Evolutionary conservation across 2,797 vertebrate genomes (phyloP).

Genomic region (Agapornis canus): DNA sequence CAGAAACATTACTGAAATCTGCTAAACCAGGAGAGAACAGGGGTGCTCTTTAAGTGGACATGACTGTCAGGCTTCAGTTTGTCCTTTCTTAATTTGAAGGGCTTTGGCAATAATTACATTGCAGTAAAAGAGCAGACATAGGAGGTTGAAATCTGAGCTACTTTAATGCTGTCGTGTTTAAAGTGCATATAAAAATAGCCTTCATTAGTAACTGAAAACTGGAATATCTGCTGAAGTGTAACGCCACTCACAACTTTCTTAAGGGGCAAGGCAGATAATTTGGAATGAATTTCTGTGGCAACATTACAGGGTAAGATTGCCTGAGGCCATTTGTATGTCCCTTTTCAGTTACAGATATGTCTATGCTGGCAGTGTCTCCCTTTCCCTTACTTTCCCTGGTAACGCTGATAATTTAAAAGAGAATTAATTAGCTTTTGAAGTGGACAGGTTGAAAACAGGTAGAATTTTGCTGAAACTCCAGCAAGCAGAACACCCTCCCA

Average conservation of each 20-base stretch:
- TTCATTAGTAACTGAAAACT: slow-evolving; percentile 31
- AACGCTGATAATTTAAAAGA: background rate
- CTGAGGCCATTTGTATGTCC: background rate
- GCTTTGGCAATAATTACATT: background rate
- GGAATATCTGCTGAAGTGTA: background rate
- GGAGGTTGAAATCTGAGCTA: slow-evolving; percentile 28
- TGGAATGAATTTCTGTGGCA: background rate
- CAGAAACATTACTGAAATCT: background rate
- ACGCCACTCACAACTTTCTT: background rate
- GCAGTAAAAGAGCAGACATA: background rate
- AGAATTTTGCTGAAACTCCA: background rate
- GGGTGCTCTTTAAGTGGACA: background rate
- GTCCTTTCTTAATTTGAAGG: background rate
- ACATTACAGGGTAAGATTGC: background rate
- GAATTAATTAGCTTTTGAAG: background rate
- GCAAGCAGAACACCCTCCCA: background rate
- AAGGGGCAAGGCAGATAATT: slow-evolving; percentile 4
- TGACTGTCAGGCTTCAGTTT: background rate
- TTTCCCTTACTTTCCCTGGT: background rate
- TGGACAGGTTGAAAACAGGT: background rate
- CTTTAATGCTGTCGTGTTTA: background rate
- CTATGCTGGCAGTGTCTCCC: background rate
- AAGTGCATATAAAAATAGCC: slow-evolving; percentile 52
- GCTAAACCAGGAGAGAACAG: background rate
- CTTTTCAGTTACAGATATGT: background rate